Base-by-base conservation (phyloP, 2,888 invertebrate species). In the Scaptodrosophila latifasciaeformis region DNA sequence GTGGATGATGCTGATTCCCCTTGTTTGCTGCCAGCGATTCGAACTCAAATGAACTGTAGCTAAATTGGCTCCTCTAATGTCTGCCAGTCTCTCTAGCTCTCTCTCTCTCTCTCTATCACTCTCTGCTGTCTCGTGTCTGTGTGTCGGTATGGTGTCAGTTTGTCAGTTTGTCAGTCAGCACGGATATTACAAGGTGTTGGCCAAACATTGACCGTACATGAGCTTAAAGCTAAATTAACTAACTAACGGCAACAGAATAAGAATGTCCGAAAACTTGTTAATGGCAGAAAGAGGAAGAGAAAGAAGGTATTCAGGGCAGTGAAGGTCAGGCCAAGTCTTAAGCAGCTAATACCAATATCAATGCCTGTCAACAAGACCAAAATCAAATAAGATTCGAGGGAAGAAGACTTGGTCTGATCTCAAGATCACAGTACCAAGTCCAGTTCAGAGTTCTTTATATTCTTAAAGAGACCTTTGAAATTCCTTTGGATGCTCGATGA, bases 181-280 rank as follows among this genome's bases (percentile, higher is more conserved):
- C 79, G 83, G 84, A 83, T 82, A 82, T 83, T 82, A 72, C 72
- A 81, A 84, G 82, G 80, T 82, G 83, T 76, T 76, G 70, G 64
- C 63, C 72, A 80, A 84, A 84, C 83, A 83, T 83, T 84, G 83
- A 82, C 81, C 74, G 77, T 74, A 82, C 82, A 83, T 84, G 83
- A 77, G 72, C 72, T 72, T 71, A 72, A 78, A 71, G 71, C 66
- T n/a, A 74, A 70, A 74, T 82, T 69, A 71, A 68, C 68, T 62
- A 71, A 60, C 65, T 56, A 58, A 58, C 67, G 45, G 50, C 31
- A 49, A 43, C 48, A n/a, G n/a, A n/a, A n/a, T n/a, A n/a, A n/a
- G n/a, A 39, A 45, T 29, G 45, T 44, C 55, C 43, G 40, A 46
- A 31, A 18, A 21, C 45, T 45, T 13, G 13, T 37, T 29, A 44